phyloP scores from a whole-genome alignment of 2,888 invertebrate species.

The Drosophila ochracea region DNA sequence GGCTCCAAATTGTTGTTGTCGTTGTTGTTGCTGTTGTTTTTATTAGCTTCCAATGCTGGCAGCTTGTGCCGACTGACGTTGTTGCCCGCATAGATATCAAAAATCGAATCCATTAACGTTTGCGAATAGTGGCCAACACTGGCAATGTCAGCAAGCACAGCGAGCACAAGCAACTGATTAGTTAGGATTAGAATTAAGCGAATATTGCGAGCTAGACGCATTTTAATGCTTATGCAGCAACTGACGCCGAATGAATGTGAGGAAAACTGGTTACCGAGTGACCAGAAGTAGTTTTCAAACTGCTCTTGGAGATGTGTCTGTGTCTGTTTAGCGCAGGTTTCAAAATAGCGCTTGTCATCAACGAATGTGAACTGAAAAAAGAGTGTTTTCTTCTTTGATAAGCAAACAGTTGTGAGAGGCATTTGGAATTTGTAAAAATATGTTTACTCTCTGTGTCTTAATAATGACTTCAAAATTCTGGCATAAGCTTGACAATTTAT shows the following conservation, averaged over 20 bases:
- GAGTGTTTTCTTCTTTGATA: slow-evolving; percentile 20
- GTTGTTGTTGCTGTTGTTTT: not conserved
- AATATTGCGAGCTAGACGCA: slow-evolving; percentile 6
- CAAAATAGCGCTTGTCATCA: not conserved
- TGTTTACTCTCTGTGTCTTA: slow-evolving; percentile 1
- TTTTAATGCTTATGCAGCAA: slow-evolving; percentile 9
- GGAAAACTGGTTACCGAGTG: not conserved
- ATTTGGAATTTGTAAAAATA: slow-evolving; percentile 1
- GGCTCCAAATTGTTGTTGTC: not conserved
- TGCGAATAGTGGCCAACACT: slow-evolving; percentile 25
- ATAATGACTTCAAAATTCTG: not conserved
- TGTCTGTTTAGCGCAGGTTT: not conserved
- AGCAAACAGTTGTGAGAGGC: slow-evolving; percentile 39
- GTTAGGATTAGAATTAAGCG: not conserved
- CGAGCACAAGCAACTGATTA: slow-evolving; percentile 1
- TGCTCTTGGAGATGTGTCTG: not conserved
- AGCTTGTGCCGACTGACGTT: not conserved
- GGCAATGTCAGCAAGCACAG: slow-evolving; percentile 1
- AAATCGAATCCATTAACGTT: slow-evolving; percentile 25
- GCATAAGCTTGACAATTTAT: slow-evolving; percentile 5
- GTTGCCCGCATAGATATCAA: slow-evolving; percentile 25
- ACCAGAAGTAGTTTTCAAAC: not conserved
- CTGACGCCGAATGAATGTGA: slow-evolving; percentile 7
- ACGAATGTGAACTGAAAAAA: not conserved
- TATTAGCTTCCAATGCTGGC: not conserved